Base-by-base conservation (phyloP, 2,113 vertebrate genomes). In the Python bivittatus region DNA sequence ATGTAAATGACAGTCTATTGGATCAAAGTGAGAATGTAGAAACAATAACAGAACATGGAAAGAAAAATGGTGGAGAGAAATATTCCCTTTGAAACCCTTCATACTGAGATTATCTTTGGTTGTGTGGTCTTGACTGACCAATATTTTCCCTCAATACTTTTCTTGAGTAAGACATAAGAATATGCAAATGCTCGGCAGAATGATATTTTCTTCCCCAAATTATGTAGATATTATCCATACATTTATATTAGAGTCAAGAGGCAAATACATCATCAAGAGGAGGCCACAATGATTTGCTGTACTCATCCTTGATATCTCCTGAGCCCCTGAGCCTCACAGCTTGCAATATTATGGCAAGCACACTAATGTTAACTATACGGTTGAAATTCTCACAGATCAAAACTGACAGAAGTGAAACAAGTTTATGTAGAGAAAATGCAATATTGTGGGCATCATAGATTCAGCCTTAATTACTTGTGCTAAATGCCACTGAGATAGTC, bases 171-270 rank as follows among this genome's bases (percentile, higher is more conserved):
- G 29, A 84, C 57, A 38, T 6, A n/a, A 91, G 56, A 27, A 44
- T 29, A 54, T 61, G 27, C 56, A 86, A 33, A 90, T 84, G 57
- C 60, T 0, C 1, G 92, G 33, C 44, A 64, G 17, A 33, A 72
- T 10, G 84, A 53, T 57, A 88, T 89, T 61, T 91, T 92, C n/a
- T n/a, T 87, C 90, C 48, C 53, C 48, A 88, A 44, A 90, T 93
- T 93, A 53, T 85, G 58, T 57, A 88, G 84, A 85, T 29, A 64
- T 13, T 83, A 88, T 27, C 64, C 91, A 94, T 91, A 61, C 92
- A 12, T 56, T 86, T 57, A 83, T 84, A 61, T 85, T 64, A 61
- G 20, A 87, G 57, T 20, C 13, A 29, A n/a, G 5, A 91, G n/a
- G 15, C 92, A 90, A 48, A 53, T 83, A 84, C 38, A 44, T 68